Base-by-base conservation (phyloP, 2,888 invertebrate genomes). In the Zootermopsis nevadensis region DNA sequence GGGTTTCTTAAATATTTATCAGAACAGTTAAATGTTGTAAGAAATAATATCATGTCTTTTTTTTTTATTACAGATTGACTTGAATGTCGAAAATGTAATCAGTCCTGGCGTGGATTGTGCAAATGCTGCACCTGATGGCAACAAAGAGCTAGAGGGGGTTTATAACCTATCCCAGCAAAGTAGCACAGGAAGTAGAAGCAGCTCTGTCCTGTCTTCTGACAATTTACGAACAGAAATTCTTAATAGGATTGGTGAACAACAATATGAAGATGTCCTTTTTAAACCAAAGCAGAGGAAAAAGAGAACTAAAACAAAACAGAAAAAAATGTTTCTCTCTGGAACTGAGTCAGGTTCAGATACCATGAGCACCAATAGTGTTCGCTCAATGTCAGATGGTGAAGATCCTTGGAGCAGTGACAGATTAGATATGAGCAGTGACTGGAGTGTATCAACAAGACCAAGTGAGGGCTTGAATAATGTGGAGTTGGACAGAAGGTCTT, bases 171-270 rank as follows among this genome's bases (percentile, higher is more conserved):
- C 83, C 7, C 83, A 83, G 48, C 81, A 67, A 67, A 33, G 66
- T n/a, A 74, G 48, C 24, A 31, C 79, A 2, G 67, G 69, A 15
- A 60, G 53, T 30, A 60, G 66, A 12, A 66, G 69, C 35, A 66
- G 27, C 30, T 82, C 76, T 42, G 55, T 30, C 4, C 30, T 80
- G 12, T 53, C 67, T 27, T n/a, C n/a, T 19, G 83, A 77, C 8
- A 76, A 38, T 38, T 82, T 55, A 10, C 42, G 84, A 67, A 89
- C 94, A 84, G 93, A 93, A 87, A 88, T 94, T 85, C 94, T 94
- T 84, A 92, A 93, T 85, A 93, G 94, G 88, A 95, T 96, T 80
- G 93, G 94, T 86, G 93, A 94, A 89, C 92, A 93, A 90, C 93
- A 94, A 85, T 95, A 93, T 85, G 95, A 95, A 86, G 94, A 93